Conservation (phyloP, 2,113 vertebrate species). For the Phalacrocorax brasilianus region DNA sequence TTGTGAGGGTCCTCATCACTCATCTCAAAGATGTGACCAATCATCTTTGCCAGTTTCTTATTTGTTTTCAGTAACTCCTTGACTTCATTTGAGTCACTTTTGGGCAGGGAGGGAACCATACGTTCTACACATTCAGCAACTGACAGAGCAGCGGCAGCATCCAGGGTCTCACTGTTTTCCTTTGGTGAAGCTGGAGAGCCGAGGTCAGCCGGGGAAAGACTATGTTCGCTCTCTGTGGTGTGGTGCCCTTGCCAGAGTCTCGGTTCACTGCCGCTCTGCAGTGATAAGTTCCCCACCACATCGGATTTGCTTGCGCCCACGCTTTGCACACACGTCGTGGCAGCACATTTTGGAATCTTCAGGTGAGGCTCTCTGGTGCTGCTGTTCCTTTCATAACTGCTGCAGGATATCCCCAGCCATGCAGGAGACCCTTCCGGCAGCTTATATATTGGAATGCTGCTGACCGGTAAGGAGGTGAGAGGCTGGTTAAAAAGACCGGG, state of each 20-base stretch:
- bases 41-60: conserved; percentile 97
- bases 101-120: conserved; percentile 85
- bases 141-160: conserved; percentile 86
- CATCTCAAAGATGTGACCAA: conserved; percentile 97
- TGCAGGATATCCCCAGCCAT: conserved; percentile 79
- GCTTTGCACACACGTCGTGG: conserved; percentile 81
- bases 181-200: conserved; percentile 92
- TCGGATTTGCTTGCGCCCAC: conserved; percentile 77
- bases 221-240: conserved; percentile 88
- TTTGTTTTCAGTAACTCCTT: conserved; percentile 91
- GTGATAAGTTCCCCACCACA: conserved; percentile 73
- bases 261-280: conserved; percentile 79
- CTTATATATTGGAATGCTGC: conserved; percentile 98
- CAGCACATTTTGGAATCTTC: conserved; percentile 86
- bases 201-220: conserved; percentile 88
- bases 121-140: conserved; percentile 94
- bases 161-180: conserved; percentile 88
- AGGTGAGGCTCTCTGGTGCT: conserved; percentile 79
- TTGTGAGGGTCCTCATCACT: conserved; percentile 87
- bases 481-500: conserved; percentile 97
- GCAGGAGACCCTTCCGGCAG: conserved; percentile 88
- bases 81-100: conserved; percentile 82
- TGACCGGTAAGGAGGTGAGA: conserved; percentile 92
- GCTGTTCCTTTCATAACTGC: conserved; percentile 77
- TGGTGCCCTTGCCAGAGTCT: conserved; percentile 89